Evolutionary conservation across 2,888 invertebrate species (phyloP).

Genomic region (Lycaena phlaeas): DNA sequence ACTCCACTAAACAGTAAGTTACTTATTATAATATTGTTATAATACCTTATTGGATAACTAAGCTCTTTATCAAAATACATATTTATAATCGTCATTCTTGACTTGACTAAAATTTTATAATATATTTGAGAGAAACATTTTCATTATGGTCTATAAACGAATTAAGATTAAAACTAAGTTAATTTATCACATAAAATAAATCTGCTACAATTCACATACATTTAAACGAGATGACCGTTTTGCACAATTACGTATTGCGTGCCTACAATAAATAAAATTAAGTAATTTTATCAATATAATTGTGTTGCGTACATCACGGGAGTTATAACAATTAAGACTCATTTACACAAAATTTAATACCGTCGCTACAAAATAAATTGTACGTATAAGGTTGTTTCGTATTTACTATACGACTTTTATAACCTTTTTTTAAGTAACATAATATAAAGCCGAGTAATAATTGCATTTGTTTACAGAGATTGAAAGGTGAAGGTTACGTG

Average conservation of each 20-base stretch:
- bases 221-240: not conserved
- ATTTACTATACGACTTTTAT: slow-evolving; percentile 1
- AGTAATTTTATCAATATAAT: not conserved
- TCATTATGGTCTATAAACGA: no score
- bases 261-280: not conserved
- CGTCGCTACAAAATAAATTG: not conserved
- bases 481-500: slow-evolving; percentile 10
- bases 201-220: no score
- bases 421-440: not conserved
- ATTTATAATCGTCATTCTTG: no score
- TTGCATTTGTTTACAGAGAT: slow-evolving; percentile 4
- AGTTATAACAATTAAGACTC: not conserved
- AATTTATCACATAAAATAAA: no score
- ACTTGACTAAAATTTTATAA: no score
- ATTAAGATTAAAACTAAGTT: no score
- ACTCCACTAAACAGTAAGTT: no score
- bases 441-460: slow-evolving; percentile 5
- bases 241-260: not conserved
- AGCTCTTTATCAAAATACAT: no score
- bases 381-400: slow-evolving; percentile 2
- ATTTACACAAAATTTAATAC: slow-evolving; percentile 1
- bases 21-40: no score
- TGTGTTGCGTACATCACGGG: not conserved
- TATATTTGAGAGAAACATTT: no score
- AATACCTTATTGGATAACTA: no score